Evolutionary conservation across 2,797 vertebrate genomes (phyloP).

Genomic region (Enoplosus armatus): DNA sequence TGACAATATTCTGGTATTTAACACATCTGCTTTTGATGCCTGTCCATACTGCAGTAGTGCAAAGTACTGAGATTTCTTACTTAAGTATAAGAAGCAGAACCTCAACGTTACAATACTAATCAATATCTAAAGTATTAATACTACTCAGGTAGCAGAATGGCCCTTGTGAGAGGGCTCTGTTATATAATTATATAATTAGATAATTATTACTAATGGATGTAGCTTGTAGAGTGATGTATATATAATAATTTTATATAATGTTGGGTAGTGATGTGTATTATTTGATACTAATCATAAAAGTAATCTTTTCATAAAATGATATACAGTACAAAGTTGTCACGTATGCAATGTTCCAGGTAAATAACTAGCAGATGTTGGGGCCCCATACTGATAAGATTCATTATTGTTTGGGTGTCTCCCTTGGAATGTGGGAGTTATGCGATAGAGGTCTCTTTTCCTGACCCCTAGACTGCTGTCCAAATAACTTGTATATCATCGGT

Average conservation of each 20-base stretch:
- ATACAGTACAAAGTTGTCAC: no score
- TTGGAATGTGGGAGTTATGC: no score
- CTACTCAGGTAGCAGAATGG: neutral
- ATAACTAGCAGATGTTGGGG: no score
- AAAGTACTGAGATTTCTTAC: neutral
- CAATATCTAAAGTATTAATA: neutral
- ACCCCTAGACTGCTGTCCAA: no score
- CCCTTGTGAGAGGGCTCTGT: neutral
- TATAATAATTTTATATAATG: neutral
- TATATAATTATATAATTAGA: neutral
- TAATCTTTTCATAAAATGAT: no score
- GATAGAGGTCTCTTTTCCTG: no score
- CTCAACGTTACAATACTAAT: neutral
- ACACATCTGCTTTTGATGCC: neutral
- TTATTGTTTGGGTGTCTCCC: no score
- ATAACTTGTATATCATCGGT: no score
- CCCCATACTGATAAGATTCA: no score
- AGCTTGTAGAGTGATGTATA: neutral
- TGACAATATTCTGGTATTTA: neutral
- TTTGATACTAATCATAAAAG: no score
- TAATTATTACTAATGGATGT: neutral
- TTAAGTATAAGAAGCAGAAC: neutral
- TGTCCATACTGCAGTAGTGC: neutral
- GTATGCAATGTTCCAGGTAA: no score
- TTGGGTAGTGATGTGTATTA: no score